Evolutionary conservation across 1,140 invertebrate species (phyloP), one percentile per base, ranked within the genome.

Genomic region (Drosophila asahinai): DNA sequence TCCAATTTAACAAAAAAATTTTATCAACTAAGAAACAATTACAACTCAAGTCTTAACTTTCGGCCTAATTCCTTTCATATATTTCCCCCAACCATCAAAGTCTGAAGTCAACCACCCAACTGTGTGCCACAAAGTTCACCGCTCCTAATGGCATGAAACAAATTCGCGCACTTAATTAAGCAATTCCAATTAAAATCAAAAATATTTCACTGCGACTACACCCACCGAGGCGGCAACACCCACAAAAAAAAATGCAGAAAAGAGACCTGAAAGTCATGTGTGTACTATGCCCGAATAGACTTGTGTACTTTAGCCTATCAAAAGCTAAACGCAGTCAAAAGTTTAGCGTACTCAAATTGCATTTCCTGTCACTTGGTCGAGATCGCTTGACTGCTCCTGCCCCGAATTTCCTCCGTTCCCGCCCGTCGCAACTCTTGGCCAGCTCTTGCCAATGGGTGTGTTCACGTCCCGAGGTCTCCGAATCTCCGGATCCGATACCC

Each of bases 361-460:
- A 86, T 86, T 86, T 86, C 83, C 83, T 86, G 83, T 86, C 83
- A 86, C 83, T 86, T 78, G 77, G 84, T 61, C 72, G 77, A 80
- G 33, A 78, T 78, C 75, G 58, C 75, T 61, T 64, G 51, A 63
- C 47, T 87, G 61, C 77, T 66, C 75, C 77, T 49, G 80, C 76
- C 71, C 73, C 76, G 61, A 72, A 55, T 75, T 68, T 67, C 77
- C 73, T 70, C 81, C 64, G 3, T 25, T 3, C 7, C 58, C 62
- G 42, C 42, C 51, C 62, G 51, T 48, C 12, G 38, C 38, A 14
- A 9, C 43, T 36, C 51, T 52, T 51, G 48, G 33, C 67, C 51
- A 42, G 54, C 55, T 57, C 45, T 45, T 30, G 51, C 42, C 52
- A 40, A 71, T 81, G 71, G 80, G 81, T 83, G 81, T 83, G 81